Evolutionary conservation across 2,797 vertebrate species (phyloP), one percentile per base, ranked within the genome.

Genomic region (Lagorchestes hirsutus): DNA sequence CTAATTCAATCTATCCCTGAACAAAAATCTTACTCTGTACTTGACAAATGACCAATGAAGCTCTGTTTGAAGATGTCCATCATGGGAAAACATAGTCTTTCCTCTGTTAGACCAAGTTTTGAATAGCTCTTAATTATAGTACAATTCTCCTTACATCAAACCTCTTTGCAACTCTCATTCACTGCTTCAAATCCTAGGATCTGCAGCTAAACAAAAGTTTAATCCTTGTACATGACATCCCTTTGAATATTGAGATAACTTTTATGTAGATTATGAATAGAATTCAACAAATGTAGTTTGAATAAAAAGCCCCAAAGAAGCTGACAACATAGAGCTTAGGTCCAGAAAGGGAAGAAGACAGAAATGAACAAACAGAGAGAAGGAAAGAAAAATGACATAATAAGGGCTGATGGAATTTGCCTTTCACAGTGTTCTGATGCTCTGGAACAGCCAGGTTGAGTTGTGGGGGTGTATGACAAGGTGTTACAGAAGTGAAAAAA

Each of bases 381-480:
- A 11, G 40, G 40, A 50, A 87, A 50, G 40, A 87, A 87, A 87
- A 87, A 50, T 87, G 40, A 87, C 40, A 87, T 87, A 12, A 74
- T 22, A 74, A 46, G 24, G 24, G 40, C 18, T 87, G 74, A 46
- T 27, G 9, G 40, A 87, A 87, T 50, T 24, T 82, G 18, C n/a
- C n/a, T 82, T 40, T 87, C 40, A 46, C 74, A 87, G 10, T 50
- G 9, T 87, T 87, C 24, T 50, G n/a, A 87, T 87, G 22, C 74
- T 87, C 40, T 87, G 40, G 40, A 50, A 50, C 9, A 87, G 40
- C 40, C 22, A 87, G 31, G 22, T 87, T 87, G 74, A 46, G 40
- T 82, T 82, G 67, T 46, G 67, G 74, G 74, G 40, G 74, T 87
- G 40, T 87, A 87, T 87, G 74, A 87, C 74, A 87, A 87, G 74